A percentile compares a stretch with the other conserved stretches of the same genome.
Conservation (phyloP, 2,888 invertebrate species). For the Thysanoteuthis rhombus region DNA sequence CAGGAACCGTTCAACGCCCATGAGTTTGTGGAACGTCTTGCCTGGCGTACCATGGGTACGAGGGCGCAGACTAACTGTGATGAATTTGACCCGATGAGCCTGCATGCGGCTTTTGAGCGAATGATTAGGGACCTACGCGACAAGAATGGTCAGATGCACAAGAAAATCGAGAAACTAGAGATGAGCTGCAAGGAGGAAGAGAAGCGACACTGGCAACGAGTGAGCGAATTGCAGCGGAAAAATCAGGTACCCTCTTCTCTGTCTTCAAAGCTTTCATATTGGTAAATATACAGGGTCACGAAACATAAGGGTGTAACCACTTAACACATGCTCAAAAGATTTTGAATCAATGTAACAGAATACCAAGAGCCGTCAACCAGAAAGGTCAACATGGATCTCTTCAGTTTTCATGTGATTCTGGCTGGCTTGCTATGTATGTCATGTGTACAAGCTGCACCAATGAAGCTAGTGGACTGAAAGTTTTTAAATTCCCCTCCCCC, state of each 20-base stretch:
- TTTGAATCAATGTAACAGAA: too few species aligned
- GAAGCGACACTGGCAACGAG: conserved; percentile 81
- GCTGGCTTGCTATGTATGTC: too few species aligned
- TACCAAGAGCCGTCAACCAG: too few species aligned
- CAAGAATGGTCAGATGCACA: conserved; percentile 58
- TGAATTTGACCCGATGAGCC: conserved; percentile 84
- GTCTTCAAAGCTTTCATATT: too few species aligned
- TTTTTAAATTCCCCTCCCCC: too few species aligned
- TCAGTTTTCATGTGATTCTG: too few species aligned
- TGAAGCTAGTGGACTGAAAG: too few species aligned
- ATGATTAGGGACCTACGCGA: conserved; percentile 75
- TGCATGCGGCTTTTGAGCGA: conserved; percentile 91
- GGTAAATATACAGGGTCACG: too few species aligned
- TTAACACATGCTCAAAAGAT: too few species aligned
- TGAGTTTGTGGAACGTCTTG: conserved; percentile 95
- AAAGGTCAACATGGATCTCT: too few species aligned
- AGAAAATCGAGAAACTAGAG: conserved; percentile 73
- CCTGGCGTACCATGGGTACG: conserved; percentile 88
- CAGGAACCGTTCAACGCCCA: conserved; percentile 97
- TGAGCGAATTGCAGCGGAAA: conserved; percentile 79
- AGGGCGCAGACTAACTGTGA: conserved; percentile 76
- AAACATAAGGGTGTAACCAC: too few species aligned
- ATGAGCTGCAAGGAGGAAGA: conserved; percentile 86
- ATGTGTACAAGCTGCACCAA: too few species aligned
- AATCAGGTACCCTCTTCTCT: conserved; percentile 72